Evolutionary conservation across 2,888 invertebrate species (phyloP), one percentile per base, ranked within the genome.

Genomic region (Anoplius nigerrimus): DNA sequence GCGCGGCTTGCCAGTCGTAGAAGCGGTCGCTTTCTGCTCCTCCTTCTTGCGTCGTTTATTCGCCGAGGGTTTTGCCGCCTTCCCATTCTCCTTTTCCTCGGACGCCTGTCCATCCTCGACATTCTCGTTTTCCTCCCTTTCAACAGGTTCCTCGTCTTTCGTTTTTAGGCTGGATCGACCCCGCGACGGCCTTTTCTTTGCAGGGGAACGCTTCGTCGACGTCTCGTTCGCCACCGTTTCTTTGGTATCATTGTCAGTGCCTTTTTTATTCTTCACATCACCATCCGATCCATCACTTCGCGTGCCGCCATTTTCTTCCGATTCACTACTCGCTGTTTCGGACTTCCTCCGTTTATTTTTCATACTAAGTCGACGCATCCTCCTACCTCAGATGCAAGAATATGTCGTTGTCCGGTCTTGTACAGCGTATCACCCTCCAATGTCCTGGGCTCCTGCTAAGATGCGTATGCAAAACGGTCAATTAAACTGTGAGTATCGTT

Each of bases 321-420:
- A 84, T 66, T 85, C 85, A 66, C 81, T 84, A 48, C 85, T 85
- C 16, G 78, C 77, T 22, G 72, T 81, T 43, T 87, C 88, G 18
- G 84, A 86, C 79, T 86, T 86, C 66, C 81, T 84, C 52, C 81
- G 82, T 65, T 88, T 89, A 45, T 82, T 84, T 66, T 87, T 87
- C 85, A 86, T 86, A 56, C 84, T 84, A 67, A 88, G 69, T 70
- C 87, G 86, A 78, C 89, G 84, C 89, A 89, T 89, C 68, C 72
- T 74, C 76, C 45, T 56, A 46, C 5, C 34, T 34, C 6, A 13
- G 34, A 6, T 13, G 11, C 34, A 34, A 6, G 34, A 34, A 34
- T 34, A 6, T 8, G 34, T 13, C 34, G 11, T 1, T 34, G 34
- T 34, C 34, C 1, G 11, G 11, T 2, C 34, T 34, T 34, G 11